A percentile compares a stretch with the other conserved stretches of the same genome.
Evolutionary conservation across 2,113 vertebrate genomes (phyloP).

Genomic region (Girardinichthys multiradiatus): DNA sequence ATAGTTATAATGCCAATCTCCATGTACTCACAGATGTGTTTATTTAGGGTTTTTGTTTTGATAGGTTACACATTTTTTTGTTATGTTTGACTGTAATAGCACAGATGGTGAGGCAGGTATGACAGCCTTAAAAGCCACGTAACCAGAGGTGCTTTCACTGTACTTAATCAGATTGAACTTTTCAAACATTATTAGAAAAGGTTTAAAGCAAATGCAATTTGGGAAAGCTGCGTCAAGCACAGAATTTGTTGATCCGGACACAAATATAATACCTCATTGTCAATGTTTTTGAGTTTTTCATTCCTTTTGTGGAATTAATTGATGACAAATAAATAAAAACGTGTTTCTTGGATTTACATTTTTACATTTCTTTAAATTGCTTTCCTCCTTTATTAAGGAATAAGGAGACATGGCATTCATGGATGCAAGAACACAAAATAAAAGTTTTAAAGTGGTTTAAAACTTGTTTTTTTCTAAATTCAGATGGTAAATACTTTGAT

Average conservation of each 20-base stretch:
- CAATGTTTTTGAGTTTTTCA: too few relatives aligned
- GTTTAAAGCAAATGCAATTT: too few relatives aligned
- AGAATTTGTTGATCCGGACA: too few relatives aligned
- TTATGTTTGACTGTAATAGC: background rate
- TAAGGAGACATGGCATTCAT: too few relatives aligned
- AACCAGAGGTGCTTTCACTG: background rate
- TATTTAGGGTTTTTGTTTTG: background rate
- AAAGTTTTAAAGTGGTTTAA: background rate
- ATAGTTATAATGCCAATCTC: background rate
- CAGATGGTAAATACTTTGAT: background rate
- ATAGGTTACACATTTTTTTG: background rate
- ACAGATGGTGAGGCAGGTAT: background rate
- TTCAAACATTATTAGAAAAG: background rate
- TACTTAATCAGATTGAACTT: background rate
- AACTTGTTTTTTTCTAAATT: background rate
- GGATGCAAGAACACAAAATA: too few relatives aligned
- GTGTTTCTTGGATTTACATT: too few relatives aligned
- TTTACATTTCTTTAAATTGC: too few relatives aligned
- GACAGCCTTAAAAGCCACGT: background rate
- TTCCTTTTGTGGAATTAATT: too few relatives aligned
- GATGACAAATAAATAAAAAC: too few relatives aligned
- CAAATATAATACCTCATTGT: too few relatives aligned
- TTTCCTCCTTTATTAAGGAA: too few relatives aligned
- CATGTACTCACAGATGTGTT: background rate
- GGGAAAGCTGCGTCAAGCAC: too few relatives aligned